phyloP scores from a whole-genome alignment of 2,888 invertebrate species.

The Pseudolycoriella hygida region DNA sequence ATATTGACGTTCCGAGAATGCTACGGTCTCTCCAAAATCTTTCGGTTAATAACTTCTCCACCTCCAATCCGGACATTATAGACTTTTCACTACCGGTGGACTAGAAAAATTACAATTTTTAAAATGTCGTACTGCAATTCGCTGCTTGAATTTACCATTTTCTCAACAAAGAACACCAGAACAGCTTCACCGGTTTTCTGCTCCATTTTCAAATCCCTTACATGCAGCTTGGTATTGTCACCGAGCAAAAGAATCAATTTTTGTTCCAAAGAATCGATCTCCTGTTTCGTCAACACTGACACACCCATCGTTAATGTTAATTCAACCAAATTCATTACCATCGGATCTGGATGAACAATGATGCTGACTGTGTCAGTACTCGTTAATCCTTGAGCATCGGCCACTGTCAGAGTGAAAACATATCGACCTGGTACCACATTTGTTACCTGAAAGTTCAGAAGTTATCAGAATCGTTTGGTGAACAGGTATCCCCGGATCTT shows the following conservation, averaged over 20 bases:
- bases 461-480: too few relatives aligned
- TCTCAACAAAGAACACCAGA: conserved; percentile 49
- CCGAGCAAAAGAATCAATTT: conserved; percentile 64
- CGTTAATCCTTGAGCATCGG: conserved; percentile 73
- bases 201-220: conserved; percentile 38
- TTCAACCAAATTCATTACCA: conserved; percentile 60
- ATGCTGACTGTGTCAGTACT: conserved; percentile 70
- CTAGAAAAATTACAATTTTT: conserved; percentile 5
- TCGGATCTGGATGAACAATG: conserved; percentile 61
- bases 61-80: conserved; percentile 39
- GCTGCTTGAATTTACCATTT: conserved; percentile 29
- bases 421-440: conserved; percentile 76
- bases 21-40: conserved; percentile 53
- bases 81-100: conserved; percentile 19
- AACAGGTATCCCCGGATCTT: too few relatives aligned
- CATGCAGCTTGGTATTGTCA: conserved; percentile 47
- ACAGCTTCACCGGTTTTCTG: conserved; percentile 41
- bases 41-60: conserved; percentile 45
- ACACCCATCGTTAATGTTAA: conserved; percentile 63
- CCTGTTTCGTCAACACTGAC: conserved; percentile 41
- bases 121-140: neutral
- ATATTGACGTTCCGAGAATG: conserved; percentile 49
- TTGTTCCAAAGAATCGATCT: conserved; percentile 49
- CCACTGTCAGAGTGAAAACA: conserved; percentile 75
- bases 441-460: conserved; percentile 40